phyloP scores from a whole-genome alignment of 2,113 vertebrate species.

The Aspidoscelis tigris region DNA sequence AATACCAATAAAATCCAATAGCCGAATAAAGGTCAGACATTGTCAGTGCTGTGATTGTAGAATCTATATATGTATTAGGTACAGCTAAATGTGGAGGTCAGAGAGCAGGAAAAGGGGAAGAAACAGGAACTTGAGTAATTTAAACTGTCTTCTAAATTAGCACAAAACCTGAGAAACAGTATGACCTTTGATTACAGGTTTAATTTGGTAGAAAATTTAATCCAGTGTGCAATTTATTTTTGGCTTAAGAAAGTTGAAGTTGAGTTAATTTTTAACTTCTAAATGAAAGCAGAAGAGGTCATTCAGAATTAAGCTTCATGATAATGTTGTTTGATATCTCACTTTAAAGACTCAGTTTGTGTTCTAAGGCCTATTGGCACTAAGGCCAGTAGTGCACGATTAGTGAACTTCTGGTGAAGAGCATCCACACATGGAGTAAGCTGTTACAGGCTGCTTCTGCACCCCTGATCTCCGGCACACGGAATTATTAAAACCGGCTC shows the following conservation, averaged over 20 bases:
- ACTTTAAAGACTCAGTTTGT: background rate
- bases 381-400: too few species aligned
- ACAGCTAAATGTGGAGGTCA: background rate
- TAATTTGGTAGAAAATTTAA: background rate
- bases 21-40: background rate
- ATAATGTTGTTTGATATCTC: background rate
- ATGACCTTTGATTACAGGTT: background rate
- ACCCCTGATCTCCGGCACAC: too few species aligned
- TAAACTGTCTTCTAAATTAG: background rate
- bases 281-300: background rate
- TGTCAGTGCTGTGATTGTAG: background rate
- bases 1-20: constrained; percentile 25
- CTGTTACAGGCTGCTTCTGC: too few species aligned
- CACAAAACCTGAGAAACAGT: background rate
- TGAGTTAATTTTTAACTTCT: background rate
- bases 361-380: too few species aligned
- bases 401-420: too few species aligned
- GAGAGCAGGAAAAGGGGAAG: background rate
- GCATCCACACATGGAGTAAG: too few species aligned
- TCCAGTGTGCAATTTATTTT: background rate
- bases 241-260: background rate
- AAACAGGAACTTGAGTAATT: background rate
- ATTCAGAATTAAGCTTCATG: background rate
- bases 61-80: background rate
- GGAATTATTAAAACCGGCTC: too few species aligned